These are phyloP conservation scores for Drosophila suboccidentalis DNA, from an alignment of 2,888 invertebrate genomes.

Conservation along the genomic window DNA sequence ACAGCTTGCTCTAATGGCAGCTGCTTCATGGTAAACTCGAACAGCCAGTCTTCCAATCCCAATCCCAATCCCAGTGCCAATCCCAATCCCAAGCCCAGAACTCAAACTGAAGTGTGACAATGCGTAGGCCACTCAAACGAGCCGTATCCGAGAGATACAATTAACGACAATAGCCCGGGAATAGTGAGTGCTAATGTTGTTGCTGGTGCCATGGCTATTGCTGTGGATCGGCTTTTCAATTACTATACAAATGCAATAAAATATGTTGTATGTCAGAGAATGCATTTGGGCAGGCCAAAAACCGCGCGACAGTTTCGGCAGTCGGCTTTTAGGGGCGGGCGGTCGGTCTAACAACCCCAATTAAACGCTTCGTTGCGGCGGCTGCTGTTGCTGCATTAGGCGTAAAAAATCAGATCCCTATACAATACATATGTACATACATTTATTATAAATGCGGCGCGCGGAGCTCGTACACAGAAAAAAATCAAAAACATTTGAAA, in stretches of 20 bases:
- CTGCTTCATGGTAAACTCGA: neutral
- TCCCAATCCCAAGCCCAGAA: constrained; percentile 8
- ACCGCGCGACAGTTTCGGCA: constrained; percentile 45
- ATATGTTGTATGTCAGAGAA: constrained; percentile 66
- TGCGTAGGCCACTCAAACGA: constrained; percentile 57
- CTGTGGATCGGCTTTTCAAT: constrained; percentile 29
- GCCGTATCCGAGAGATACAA: constrained; percentile 58
- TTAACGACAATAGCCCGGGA: constrained; percentile 61
- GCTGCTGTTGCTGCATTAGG: constrained; percentile 48
- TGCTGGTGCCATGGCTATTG: constrained; percentile 17
- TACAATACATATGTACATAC: constrained; percentile 9
- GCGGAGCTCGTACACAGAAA: neutral
- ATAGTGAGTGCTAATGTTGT: constrained; percentile 13
- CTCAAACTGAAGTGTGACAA: constrained; percentile 73
- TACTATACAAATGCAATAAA: constrained; percentile 68
- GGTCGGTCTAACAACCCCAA: constrained; percentile 70
- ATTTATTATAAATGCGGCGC: neutral
- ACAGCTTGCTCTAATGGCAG: constrained; percentile 28
- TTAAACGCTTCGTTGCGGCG: constrained; percentile 67
- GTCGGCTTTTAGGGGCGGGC: constrained; percentile 46
- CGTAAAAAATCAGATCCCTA: constrained; percentile 57
- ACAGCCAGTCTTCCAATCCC: neutral
- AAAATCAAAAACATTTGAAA: too few relatives aligned
- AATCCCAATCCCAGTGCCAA: neutral
- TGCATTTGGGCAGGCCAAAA: constrained; percentile 24